phyloP scores from a whole-genome alignment of 64 coral and sea anemone species.

The Pachyseris speciosa region DNA sequence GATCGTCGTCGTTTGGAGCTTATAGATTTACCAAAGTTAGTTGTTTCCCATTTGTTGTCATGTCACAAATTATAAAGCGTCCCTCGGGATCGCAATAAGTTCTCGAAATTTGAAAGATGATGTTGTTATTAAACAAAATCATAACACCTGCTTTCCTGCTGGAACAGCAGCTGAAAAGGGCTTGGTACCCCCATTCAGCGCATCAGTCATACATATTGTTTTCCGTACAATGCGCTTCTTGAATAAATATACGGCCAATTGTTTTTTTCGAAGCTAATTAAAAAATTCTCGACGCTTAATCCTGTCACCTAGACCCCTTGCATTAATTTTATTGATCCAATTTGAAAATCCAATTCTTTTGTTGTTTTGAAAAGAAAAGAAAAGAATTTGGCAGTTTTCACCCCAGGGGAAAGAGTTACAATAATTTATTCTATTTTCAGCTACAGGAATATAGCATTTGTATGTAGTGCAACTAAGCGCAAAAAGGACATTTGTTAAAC shows the following conservation, averaged over 20 bases:
- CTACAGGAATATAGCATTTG: too few species aligned
- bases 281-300: constrained; percentile 10
- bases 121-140: constrained; percentile 26
- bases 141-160: not conserved
- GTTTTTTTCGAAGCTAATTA: constrained; percentile 32
- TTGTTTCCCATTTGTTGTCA: not conserved
- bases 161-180: not conserved
- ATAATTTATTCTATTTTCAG: too few species aligned
- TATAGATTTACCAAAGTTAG: constrained; percentile 25
- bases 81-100: not conserved
- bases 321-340: constrained; percentile 12
- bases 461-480: too few species aligned
- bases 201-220: constrained; percentile 1
- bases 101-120: constrained; percentile 23
- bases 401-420: not conserved
- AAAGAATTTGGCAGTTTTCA: not conserved
- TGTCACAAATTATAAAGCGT: constrained; percentile 34
- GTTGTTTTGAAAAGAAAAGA: not conserved
- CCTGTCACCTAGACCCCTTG: not conserved
- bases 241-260: constrained; percentile 11
- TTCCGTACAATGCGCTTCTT: constrained; percentile 39
- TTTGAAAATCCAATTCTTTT: not conserved
- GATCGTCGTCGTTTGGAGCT: constrained; percentile 38
- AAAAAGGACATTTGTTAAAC: too few species aligned
- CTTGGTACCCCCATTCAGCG: constrained; percentile 19